phyloP scores from a whole-genome alignment of 2,113 vertebrate species.

The Argyrosomus japonicus region DNA sequence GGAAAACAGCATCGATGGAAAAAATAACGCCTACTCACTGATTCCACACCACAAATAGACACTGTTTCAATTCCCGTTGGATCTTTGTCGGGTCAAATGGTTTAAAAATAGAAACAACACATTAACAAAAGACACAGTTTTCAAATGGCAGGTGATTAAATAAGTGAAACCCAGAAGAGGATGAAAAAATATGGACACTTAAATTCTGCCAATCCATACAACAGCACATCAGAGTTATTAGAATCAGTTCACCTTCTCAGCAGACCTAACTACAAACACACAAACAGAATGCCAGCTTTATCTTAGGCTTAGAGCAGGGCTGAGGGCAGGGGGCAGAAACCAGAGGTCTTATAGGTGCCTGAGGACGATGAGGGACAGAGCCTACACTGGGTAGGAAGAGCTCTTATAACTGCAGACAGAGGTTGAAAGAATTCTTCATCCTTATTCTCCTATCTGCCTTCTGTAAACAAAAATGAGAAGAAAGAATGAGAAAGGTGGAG shows the following conservation, averaged over 20 bases:
- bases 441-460: conserved; percentile 42
- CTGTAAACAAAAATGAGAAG: conserved; percentile 66
- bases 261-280: too few relatives aligned
- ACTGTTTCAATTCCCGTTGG: background rate
- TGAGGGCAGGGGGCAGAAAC: conserved; percentile 26
- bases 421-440: conserved; percentile 56
- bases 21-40: background rate
- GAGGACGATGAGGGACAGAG: conserved; percentile 13
- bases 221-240: background rate
- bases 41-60: background rate
- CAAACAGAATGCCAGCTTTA: conserved; percentile 19
- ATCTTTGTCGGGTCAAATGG: background rate
- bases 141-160: background rate
- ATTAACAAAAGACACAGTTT: background rate
- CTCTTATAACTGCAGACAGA: conserved; percentile 54
- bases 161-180: background rate
- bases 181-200: background rate
- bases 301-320: conserved; percentile 7
- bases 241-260: background rate
- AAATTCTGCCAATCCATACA: background rate
- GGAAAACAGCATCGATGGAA: background rate
- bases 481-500: conserved; percentile 44
- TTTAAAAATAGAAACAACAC: conserved; percentile 7
- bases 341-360: conserved; percentile 64
- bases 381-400: conserved; percentile 16